phyloP scores from a whole-genome alignment of 1,140 invertebrate species.

The Elymnias hypermnestra region DNA sequence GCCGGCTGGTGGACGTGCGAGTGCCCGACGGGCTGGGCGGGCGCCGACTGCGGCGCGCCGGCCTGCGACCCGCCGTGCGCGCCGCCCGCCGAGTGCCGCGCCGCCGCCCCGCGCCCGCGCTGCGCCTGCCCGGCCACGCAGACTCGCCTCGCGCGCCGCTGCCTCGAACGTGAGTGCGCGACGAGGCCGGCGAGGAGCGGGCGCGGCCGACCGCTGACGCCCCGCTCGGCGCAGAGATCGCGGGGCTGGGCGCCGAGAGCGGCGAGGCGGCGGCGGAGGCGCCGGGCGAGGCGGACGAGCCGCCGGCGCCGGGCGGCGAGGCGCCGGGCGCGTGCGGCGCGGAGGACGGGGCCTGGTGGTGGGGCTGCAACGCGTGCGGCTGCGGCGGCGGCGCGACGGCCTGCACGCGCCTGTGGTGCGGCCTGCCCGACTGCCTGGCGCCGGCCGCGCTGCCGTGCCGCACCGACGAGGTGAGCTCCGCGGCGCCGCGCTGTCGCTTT shows the following conservation, averaged over 20 bases:
- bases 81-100: conserved; percentile 32
- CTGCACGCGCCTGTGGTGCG: conserved; percentile 92
- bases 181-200: too few species aligned
- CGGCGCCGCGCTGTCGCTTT: too few species aligned
- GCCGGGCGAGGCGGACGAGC: conserved; percentile 87
- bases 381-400: conserved; percentile 84
- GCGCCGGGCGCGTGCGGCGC: conserved; percentile 36
- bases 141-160: conserved; percentile 38
- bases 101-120: conserved; percentile 27
- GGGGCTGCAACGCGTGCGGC: conserved; percentile 87
- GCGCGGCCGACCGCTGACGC: too few species aligned
- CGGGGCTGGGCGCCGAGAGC: conserved; percentile 80
- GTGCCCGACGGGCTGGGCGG: conserved; percentile 88
- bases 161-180: conserved; percentile 50
- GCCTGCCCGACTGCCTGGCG: conserved; percentile 86
- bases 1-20: conserved; percentile 84
- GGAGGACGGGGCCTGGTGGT: conserved; percentile 80
- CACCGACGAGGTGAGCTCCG: conserved; percentile 78
- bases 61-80: conserved; percentile 82
- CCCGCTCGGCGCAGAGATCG: conserved; percentile 39
- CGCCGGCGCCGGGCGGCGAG: conserved; percentile 81
- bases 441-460: conserved; percentile 73
- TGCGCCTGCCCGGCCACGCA: conserved; percentile 49
- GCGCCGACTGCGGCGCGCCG: conserved; percentile 85
- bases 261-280: conserved; percentile 84